A percentile compares a stretch with the other conserved stretches of the same genome.
Conservation (phyloP, 92 coral and sea anemone genomes). For the Epizoanthus ramosus region DNA sequence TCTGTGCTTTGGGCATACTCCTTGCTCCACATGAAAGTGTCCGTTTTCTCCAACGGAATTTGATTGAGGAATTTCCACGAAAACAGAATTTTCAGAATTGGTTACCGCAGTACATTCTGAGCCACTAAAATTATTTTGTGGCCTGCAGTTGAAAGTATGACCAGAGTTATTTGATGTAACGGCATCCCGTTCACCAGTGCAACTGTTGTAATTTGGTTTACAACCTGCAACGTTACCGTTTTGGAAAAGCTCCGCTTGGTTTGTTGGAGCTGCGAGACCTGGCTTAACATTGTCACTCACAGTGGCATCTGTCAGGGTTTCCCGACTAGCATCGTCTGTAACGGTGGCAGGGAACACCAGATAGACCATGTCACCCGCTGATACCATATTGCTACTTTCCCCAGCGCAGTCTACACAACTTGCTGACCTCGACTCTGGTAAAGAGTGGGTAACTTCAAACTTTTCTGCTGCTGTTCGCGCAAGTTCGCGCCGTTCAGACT, state of each 20-base stretch:
- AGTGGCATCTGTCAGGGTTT: background rate
- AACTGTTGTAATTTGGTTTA: background rate
- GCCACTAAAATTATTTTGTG: background rate
- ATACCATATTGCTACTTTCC: background rate
- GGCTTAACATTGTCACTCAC: background rate
- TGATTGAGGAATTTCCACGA: background rate
- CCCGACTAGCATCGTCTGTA: background rate
- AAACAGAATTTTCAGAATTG: constrained; percentile 22
- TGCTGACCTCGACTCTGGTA: background rate
- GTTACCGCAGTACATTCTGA: background rate
- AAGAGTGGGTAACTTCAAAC: background rate
- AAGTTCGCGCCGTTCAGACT: background rate
- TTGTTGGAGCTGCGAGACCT: background rate
- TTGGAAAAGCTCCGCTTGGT: background rate
- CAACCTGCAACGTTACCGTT: background rate
- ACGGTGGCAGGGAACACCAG: constrained; percentile 27
- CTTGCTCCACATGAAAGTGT: background rate
- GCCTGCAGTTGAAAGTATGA: background rate
- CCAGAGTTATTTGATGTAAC: background rate
- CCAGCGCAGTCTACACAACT: background rate
- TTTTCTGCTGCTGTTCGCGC: background rate
- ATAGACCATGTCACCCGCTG: constrained; percentile 26
- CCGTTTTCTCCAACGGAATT: background rate
- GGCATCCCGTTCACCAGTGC: background rate
- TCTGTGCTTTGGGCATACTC: background rate